A percentile compares a stretch with the other conserved stretches of the same genome.
These are phyloP conservation scores for Seriola dumerili DNA, from an alignment of 2,113 vertebrate genomes.

Conservation along the genomic window DNA sequence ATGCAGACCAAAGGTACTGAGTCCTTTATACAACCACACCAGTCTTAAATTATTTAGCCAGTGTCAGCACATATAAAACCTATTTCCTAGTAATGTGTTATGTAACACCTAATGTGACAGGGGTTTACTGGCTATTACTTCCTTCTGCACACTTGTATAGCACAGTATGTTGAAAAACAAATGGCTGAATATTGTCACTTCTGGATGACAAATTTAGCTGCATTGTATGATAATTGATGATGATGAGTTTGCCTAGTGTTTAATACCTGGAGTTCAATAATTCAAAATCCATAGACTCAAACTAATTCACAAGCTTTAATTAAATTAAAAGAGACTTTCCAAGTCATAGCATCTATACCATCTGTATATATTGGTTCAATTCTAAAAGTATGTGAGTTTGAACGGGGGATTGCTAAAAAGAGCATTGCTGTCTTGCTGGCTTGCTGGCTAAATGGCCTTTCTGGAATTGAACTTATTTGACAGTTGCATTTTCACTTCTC, in stretches of 20 bases:
- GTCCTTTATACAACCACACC: neutral
- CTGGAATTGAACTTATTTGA: neutral
- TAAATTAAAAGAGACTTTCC: too few species aligned
- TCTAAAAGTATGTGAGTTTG: too few species aligned
- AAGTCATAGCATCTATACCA: too few species aligned
- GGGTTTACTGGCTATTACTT: too few species aligned
- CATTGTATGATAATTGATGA: neutral
- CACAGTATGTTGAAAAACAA: neutral
- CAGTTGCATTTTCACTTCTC: neutral
- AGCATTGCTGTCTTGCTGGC: too few species aligned
- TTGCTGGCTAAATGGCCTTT: too few species aligned
- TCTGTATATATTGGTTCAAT: too few species aligned
- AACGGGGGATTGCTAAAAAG: too few species aligned
- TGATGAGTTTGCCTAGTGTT: neutral
- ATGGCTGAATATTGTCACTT: neutral
- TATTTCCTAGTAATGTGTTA: neutral
- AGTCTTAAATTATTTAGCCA: conserved; percentile 29
- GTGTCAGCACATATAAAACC: neutral
- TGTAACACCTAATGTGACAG: neutral
- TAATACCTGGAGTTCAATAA: neutral
- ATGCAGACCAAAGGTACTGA: neutral
- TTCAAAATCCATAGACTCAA: neutral
- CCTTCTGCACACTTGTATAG: neutral
- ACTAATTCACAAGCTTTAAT: too few species aligned
- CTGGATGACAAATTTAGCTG: neutral